These are phyloP conservation scores for Tetanocera ferruginea DNA, from an alignment of 2,888 invertebrate genomes.

Conservation along the genomic window DNA sequence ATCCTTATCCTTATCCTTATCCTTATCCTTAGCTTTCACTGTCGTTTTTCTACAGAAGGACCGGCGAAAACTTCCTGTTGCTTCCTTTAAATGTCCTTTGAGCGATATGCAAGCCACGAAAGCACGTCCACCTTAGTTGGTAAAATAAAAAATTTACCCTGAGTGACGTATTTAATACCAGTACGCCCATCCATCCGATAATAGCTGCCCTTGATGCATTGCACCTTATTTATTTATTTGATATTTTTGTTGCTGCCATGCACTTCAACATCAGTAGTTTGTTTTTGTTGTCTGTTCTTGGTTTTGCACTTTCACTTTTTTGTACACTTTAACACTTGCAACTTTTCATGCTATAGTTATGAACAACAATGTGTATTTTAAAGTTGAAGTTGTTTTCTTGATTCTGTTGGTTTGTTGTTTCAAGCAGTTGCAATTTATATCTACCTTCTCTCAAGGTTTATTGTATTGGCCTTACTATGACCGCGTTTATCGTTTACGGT, in stretches of 20 bases:
- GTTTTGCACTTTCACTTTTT: slow-evolving; percentile 35
- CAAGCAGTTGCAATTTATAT: background rate
- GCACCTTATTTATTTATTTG: slow-evolving; percentile 13
- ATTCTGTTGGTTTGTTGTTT: background rate
- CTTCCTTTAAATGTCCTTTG: slow-evolving; percentile 16
- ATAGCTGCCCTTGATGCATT: background rate
- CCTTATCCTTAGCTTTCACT: too few relatives aligned
- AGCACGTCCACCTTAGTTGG: background rate
- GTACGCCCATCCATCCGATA: background rate
- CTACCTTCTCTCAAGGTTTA: background rate
- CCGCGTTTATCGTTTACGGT: slow-evolving; percentile 53
- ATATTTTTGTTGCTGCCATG: background rate
- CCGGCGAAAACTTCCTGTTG: slow-evolving; percentile 6
- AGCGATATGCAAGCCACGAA: background rate
- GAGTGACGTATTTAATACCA: background rate
- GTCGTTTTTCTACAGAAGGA: too few relatives aligned
- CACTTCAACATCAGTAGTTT: background rate
- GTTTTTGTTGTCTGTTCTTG: background rate
- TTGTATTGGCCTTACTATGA: background rate
- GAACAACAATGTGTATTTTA: background rate
- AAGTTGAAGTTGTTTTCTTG: background rate
- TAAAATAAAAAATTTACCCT: background rate
- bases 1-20: too few relatives aligned
- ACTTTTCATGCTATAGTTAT: background rate
- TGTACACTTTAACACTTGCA: slow-evolving; percentile 8